Evolutionary conservation across 1,140 invertebrate species (phyloP).

Genomic region (Drepana arcuata): DNA sequence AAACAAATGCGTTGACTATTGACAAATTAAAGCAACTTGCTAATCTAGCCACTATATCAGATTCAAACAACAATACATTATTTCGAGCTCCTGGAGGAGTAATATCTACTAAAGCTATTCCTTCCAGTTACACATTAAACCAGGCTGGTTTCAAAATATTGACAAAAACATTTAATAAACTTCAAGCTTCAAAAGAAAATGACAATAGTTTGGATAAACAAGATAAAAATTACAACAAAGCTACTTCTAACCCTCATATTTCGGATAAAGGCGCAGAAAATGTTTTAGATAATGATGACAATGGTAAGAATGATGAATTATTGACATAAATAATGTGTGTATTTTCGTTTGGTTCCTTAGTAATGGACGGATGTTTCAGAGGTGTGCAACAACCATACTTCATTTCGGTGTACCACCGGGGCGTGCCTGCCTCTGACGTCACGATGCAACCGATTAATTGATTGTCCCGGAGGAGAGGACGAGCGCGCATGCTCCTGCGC

Average conservation of each 20-base stretch:
- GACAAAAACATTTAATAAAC: slow-evolving; percentile 77
- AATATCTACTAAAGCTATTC: slow-evolving; percentile 74
- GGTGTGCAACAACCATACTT: slow-evolving; percentile 66
- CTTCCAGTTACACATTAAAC: slow-evolving; percentile 72
- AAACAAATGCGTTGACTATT: slow-evolving; percentile 46
- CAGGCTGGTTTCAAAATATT: slow-evolving; percentile 77
- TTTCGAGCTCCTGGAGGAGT: slow-evolving; percentile 60
- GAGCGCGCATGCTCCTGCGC: slow-evolving; percentile 83
- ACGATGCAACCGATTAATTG: slow-evolving; percentile 82
- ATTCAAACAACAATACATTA: slow-evolving; percentile 62
- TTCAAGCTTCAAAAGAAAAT: slow-evolving; percentile 56
- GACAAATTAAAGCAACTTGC: slow-evolving; percentile 70
- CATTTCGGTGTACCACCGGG: slow-evolving; percentile 75
- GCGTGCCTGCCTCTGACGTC: slow-evolving; percentile 78
- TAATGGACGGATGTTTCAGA: no score
- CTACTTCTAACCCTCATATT: slow-evolving; percentile 31
- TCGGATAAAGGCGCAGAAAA: slow-evolving; percentile 28
- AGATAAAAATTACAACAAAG: slow-evolving; percentile 47
- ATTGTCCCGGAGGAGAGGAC: slow-evolving; percentile 81
- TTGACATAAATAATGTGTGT: no score
- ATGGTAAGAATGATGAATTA: slow-evolving; percentile 15
- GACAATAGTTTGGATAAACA: slow-evolving; percentile 46
- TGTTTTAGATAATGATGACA: slow-evolving; percentile 19
- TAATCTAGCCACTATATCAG: slow-evolving; percentile 65
- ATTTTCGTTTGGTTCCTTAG: no score